phyloP scores from a whole-genome alignment of 1,140 invertebrate genomes.

The Meloidogyne hapla region DNA sequence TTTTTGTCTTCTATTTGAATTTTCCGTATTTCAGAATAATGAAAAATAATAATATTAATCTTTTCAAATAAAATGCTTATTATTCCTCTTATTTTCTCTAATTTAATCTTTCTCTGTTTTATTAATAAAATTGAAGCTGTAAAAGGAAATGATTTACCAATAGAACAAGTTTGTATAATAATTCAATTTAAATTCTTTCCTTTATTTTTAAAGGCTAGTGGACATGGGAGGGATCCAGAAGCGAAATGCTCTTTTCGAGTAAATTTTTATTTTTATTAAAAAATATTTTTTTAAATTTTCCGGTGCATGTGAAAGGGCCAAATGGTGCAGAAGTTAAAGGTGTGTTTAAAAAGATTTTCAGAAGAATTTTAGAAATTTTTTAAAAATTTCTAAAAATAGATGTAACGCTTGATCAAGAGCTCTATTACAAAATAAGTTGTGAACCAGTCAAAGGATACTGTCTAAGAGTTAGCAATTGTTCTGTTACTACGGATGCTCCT shows the following conservation, averaged over 20 bases:
- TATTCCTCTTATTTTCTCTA: background rate
- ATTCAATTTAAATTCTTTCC: background rate
- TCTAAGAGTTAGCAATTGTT: constrained; percentile 44
- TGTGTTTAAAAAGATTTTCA: constrained; percentile 14
- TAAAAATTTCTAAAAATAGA: constrained; percentile 13
- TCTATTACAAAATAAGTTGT: constrained; percentile 54
- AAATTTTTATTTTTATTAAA: background rate
- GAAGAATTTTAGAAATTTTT: constrained; percentile 14
- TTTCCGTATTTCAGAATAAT: background rate
- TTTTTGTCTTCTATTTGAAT: too few species aligned
- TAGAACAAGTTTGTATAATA: background rate
- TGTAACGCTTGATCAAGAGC: constrained; percentile 47
- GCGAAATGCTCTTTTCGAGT: constrained; percentile 37
- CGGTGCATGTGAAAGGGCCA: constrained; percentile 47
- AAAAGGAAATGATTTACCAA: background rate
- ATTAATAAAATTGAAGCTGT: background rate
- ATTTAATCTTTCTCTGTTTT: background rate
- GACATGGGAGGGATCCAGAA: constrained; percentile 31
- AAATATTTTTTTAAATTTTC: constrained; percentile 3
- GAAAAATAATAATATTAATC: too few species aligned
- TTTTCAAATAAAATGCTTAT: background rate
- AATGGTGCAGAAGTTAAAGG: constrained; percentile 41
- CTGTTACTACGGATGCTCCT: constrained; percentile 38
- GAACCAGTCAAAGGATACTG: constrained; percentile 46
- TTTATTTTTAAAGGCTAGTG: background rate